phyloP scores from a whole-genome alignment of 2,113 vertebrate species.

The Nesoenas mayeri region DNA sequence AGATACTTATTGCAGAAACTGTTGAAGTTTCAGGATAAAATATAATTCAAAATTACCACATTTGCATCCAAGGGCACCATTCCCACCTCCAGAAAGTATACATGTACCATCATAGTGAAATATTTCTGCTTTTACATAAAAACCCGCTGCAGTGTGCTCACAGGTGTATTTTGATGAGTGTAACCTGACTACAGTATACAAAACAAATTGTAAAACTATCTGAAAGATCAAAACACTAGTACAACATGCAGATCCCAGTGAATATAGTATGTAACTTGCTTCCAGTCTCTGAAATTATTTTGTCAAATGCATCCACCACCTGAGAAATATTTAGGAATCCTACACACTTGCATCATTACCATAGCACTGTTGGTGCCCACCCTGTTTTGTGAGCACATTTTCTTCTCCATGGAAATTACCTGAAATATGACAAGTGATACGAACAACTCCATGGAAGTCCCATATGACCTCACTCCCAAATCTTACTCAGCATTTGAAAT shows the following conservation, averaged over 20 bases:
- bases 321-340: not conserved
- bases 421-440: not conserved
- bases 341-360: not conserved
- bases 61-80: not conserved
- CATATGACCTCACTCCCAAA: not conserved
- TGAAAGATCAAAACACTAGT: not conserved
- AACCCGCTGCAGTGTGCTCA: not conserved
- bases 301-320: not conserved
- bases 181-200: not conserved
- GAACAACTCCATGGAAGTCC: not conserved
- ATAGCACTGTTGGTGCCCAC: not conserved
- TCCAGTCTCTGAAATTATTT: not conserved
- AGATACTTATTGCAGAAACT: not conserved
- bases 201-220: not conserved
- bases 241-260: not conserved
- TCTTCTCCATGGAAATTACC: not conserved
- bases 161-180: not conserved
- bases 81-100: not conserved
- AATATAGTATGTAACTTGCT: not conserved
- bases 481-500: not conserved
- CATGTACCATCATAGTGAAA: not conserved
- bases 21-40: not conserved
- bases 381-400: not conserved
- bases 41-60: not conserved
- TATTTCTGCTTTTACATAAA: not conserved